Evolutionary conservation across 2,888 invertebrate genomes (phyloP).

Genomic region (Neria commutata): DNA sequence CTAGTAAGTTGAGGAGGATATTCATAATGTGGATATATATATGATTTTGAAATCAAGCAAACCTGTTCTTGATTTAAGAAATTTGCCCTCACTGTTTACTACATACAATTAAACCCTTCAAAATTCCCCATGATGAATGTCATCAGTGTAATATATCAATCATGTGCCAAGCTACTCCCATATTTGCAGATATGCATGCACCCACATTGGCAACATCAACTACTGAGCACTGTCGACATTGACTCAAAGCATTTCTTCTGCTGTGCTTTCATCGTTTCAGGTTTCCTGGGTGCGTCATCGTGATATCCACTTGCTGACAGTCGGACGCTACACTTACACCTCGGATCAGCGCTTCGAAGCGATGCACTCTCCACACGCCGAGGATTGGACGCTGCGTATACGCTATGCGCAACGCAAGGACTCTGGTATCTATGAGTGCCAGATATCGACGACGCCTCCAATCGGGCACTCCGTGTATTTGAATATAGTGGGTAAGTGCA

Average conservation of each 20-base stretch:
- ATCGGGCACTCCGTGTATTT: conserved; percentile 82
- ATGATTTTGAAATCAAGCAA: too few species aligned
- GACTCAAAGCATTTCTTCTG: neutral
- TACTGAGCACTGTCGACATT: neutral
- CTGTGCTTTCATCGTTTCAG: conserved; percentile 61
- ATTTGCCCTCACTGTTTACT: too few species aligned
- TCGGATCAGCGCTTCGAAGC: conserved; percentile 84
- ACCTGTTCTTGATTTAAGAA: too few species aligned
- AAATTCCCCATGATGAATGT: neutral
- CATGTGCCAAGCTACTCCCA: too few species aligned
- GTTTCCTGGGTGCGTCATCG: conserved; percentile 81
- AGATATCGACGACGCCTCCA: conserved; percentile 89
- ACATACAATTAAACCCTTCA: too few species aligned
- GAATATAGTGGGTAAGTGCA: conserved; percentile 80
- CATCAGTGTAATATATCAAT: neutral
- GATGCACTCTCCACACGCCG: conserved; percentile 82
- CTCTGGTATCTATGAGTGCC: conserved; percentile 85
- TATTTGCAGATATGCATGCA: too few species aligned
- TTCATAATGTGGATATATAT: too few species aligned
- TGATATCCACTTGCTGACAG: conserved; percentile 76
- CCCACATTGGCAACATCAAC: too few species aligned
- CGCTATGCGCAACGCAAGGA: conserved; percentile 76
- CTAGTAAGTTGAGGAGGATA: too few species aligned
- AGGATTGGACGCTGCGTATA: conserved; percentile 84
- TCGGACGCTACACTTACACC: conserved; percentile 81